Percentiles rank a stretch among this genome's conserved stretches.
phyloP scores from a whole-genome alignment of 2,113 vertebrate species.

The Phycodurus eques region DNA sequence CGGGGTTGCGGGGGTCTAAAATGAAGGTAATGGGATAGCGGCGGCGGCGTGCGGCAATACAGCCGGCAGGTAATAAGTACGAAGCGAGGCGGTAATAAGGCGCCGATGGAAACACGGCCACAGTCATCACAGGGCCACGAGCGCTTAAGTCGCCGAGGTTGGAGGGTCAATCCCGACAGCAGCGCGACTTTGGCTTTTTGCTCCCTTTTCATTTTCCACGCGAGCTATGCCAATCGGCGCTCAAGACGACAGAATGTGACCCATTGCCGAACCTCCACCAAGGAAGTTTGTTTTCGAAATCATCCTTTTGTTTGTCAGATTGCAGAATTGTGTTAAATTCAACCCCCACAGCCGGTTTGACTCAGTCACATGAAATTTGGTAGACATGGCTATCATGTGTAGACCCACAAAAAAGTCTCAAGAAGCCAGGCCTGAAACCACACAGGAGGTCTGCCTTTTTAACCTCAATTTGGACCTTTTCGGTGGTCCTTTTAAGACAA shows the following conservation, averaged over 20 bases:
- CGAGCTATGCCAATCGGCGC: neutral
- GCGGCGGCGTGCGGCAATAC: slow-evolving; percentile 48
- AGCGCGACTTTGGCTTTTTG: slow-evolving; percentile 11
- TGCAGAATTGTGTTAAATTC: neutral
- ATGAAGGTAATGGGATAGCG: slow-evolving; percentile 67
- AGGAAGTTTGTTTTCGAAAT: neutral
- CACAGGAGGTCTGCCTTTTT: neutral
- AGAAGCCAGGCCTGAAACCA: neutral
- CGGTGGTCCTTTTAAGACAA: too few species aligned
- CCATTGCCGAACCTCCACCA: neutral
- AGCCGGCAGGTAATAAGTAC: slow-evolving; percentile 63
- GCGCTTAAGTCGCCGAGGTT: slow-evolving; percentile 45
- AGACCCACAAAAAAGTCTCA: neutral
- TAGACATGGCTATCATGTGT: neutral
- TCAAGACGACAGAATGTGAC: neutral
- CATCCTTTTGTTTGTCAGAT: neutral
- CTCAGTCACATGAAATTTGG: neutral
- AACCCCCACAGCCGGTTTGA: neutral
- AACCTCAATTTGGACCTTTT: too few species aligned
- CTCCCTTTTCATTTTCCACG: slow-evolving; percentile 22
- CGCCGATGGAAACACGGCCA: slow-evolving; percentile 53
- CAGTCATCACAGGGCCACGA: slow-evolving; percentile 47
- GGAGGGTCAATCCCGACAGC: slow-evolving; percentile 1
- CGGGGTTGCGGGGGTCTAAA: slow-evolving; percentile 56
- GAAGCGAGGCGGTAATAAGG: slow-evolving; percentile 64